A percentile compares a stretch with the other conserved stretches of the same genome.
These are phyloP conservation scores for Melanostoma scalare DNA, from an alignment of 2,888 invertebrate species.

Conservation along the genomic window DNA sequence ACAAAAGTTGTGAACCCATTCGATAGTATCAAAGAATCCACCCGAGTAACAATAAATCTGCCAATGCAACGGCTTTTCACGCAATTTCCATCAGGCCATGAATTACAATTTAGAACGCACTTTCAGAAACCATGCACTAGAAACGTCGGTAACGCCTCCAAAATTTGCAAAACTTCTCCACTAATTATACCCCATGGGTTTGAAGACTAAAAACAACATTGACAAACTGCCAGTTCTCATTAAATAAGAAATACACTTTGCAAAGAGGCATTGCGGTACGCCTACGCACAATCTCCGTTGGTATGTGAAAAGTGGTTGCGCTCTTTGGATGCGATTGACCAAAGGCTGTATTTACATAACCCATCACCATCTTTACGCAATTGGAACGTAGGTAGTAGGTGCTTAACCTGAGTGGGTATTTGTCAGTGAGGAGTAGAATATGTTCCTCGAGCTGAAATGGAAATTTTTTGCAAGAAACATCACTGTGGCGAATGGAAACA, in stretches of 20 bases:
- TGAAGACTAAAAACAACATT: slow-evolving; percentile 52
- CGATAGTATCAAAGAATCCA: too few species aligned
- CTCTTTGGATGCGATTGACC: slow-evolving; percentile 60
- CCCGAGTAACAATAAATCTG: too few species aligned
- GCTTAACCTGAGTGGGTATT: slow-evolving; percentile 27
- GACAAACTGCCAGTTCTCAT: slow-evolving; percentile 68
- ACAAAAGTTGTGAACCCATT: too few species aligned
- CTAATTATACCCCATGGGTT: slow-evolving; percentile 62
- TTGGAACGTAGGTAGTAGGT: slow-evolving; percentile 28
- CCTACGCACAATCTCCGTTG: slow-evolving; percentile 59
- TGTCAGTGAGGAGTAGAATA: background rate
- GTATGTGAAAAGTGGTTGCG: slow-evolving; percentile 53
- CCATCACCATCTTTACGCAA: slow-evolving; percentile 55
- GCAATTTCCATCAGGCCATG: slow-evolving; percentile 46
- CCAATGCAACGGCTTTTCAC: background rate
- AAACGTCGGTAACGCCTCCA: slow-evolving; percentile 58
- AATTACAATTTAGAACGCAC: slow-evolving; percentile 60
- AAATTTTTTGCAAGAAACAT: too few species aligned
- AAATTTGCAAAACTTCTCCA: slow-evolving; percentile 43
- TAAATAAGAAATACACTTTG: slow-evolving; percentile 34
- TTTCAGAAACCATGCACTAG: slow-evolving; percentile 61
- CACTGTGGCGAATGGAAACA: too few species aligned
- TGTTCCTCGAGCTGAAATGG: slow-evolving; percentile 2
- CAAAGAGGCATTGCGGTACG: slow-evolving; percentile 48
- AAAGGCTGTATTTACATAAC: slow-evolving; percentile 58